phyloP scores from a whole-genome alignment of 1,140 invertebrate genomes.

The Microplitis mediator region DNA sequence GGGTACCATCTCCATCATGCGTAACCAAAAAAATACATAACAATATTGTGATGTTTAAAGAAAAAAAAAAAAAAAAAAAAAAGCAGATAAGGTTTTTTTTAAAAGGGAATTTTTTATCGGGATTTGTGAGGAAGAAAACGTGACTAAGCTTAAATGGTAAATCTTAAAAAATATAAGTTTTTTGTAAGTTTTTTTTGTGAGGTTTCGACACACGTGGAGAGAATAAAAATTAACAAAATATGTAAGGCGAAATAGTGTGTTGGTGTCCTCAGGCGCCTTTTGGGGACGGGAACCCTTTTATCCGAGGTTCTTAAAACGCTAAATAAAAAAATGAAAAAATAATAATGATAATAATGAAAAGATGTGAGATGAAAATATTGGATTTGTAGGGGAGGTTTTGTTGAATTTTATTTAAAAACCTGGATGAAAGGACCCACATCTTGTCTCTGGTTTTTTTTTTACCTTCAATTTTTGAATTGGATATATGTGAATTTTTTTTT shows the following conservation, averaged over 20 bases:
- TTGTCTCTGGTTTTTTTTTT: too few relatives aligned
- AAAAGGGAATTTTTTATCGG: slow-evolving; percentile 41
- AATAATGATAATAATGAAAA: too few relatives aligned
- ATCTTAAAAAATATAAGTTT: slow-evolving; percentile 63
- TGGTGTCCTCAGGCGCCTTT: too few relatives aligned
- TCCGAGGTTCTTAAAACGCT: not conserved
- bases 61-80: slow-evolving; percentile 33
- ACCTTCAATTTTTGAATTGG: slow-evolving; percentile 12
- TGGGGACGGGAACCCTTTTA: not conserved
- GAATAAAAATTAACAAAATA: too few relatives aligned
- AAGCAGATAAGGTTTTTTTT: slow-evolving; percentile 35
- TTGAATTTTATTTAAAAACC: too few relatives aligned
- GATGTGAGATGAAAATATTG: too few relatives aligned
- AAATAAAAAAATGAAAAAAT: too few relatives aligned
- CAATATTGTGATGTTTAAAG: not conserved
- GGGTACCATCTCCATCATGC: not conserved
- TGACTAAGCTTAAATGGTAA: slow-evolving; percentile 58
- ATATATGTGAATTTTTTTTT: slow-evolving; percentile 11
- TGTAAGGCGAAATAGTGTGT: too few relatives aligned
- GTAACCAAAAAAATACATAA: slow-evolving; percentile 16
- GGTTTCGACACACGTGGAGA: not conserved
- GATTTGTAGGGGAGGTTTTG: not conserved
- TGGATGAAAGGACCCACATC: not conserved
- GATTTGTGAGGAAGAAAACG: slow-evolving; percentile 42
- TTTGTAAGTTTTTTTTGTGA: not conserved